A percentile compares a stretch with the other conserved stretches of the same genome.
Evolutionary conservation across 2,797 vertebrate species (phyloP).

Genomic region (Distichodus sexfasciatus): DNA sequence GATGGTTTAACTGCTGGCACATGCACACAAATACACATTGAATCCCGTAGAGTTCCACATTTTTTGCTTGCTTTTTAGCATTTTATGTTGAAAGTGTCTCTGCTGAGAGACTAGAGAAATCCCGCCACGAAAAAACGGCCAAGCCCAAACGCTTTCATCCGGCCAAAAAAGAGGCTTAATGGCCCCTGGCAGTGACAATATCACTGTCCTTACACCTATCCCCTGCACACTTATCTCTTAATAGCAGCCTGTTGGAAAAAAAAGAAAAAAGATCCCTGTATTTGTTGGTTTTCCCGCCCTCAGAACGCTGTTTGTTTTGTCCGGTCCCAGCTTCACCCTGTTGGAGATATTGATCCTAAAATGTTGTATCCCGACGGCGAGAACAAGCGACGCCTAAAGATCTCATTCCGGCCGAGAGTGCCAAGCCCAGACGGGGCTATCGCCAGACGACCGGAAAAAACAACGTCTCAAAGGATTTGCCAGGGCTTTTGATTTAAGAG

Average conservation of each 20-base stretch:
- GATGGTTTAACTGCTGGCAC: too few relatives aligned
- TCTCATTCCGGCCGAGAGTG: background rate
- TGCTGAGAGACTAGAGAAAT: background rate
- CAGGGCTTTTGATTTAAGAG: background rate
- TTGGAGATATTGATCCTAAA: conserved; percentile 28
- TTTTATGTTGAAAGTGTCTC: too few relatives aligned
- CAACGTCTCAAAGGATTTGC: background rate
- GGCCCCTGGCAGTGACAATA: background rate
- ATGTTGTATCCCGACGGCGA: conserved; percentile 7
- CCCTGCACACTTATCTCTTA: background rate
- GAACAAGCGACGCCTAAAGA: conserved; percentile 17
- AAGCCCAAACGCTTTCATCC: background rate
- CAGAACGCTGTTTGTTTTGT: background rate
- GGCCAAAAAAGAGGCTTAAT: background rate
- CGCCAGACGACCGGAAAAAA: background rate
- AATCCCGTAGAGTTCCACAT: background rate
- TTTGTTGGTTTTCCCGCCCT: background rate
- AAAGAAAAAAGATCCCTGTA: background rate
- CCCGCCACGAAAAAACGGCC: background rate
- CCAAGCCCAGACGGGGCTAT: too few relatives aligned
- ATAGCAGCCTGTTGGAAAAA: background rate
- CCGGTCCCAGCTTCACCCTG: background rate
- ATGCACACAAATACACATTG: background rate
- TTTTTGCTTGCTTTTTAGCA: too few relatives aligned
- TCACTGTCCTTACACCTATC: background rate